Evolutionary conservation across 2,888 invertebrate species (phyloP), one percentile per base, ranked within the genome.

Genomic region (Eretmocerus hayati): DNA sequence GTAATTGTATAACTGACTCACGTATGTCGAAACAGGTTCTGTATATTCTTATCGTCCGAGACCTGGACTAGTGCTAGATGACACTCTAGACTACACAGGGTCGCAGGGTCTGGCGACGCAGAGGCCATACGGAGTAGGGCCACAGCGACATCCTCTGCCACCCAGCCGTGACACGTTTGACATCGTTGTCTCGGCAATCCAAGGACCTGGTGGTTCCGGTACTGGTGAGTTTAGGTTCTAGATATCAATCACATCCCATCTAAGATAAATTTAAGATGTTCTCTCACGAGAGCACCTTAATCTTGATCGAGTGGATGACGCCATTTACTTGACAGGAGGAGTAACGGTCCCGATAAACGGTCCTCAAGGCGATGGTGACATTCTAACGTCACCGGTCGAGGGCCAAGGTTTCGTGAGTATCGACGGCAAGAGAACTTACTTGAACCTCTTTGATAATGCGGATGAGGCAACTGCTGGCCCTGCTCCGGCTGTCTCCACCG

Each of bases 381-480:
- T 91, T 44, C 81, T 90, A 3, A 73, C 74, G 11, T 84, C 87
- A 0, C 81, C 87, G 3, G 80, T 85, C 5, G 87, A 86, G 16
- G 84, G 85, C 39, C 85, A 90, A 63, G 87, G 90, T 21, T 91
- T 89, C 71, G 92, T 92, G 15, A 91, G 90, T 20, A 92, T 92
- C 49, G 91, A 92, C 65, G 92, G 92, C 31, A 89, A 91, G 73
- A 77, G 90, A 61, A 91, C 90, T 0, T 90, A 91, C 66, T 78
- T 92, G 59, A 89, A 90, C 74, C 75, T 91, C 35, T 88, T 90
- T 67, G 88, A 86, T 53, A 83, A 81, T 9, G 66, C 71, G 2
- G 33, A 75, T 69, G 15, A 72, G 56, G 18, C 66, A 65, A 39
- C 61, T 6, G 35, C 35, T 8, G 35, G 15, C 13, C n/a, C n/a